Evolutionary conservation across 2,113 vertebrate genomes (phyloP).

Genomic region (Sorex fumeus): DNA sequence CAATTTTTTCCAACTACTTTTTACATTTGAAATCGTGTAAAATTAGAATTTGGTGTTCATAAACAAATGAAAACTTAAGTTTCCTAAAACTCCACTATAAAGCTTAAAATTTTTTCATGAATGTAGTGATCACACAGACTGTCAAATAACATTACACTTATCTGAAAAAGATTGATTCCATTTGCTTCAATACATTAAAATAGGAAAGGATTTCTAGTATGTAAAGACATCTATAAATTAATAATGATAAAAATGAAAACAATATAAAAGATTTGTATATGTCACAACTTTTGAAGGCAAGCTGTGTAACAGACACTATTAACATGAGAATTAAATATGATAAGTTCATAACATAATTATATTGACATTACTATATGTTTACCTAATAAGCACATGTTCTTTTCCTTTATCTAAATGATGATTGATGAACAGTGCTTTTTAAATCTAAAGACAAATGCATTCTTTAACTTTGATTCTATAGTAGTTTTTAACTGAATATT

Average conservation of each 20-base stretch:
- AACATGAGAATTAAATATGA: constrained; percentile 28
- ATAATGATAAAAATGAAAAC: constrained; percentile 10
- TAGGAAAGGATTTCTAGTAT: not conserved
- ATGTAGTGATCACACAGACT: not conserved
- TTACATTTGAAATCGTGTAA: constrained; percentile 10
- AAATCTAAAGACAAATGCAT: constrained; percentile 44
- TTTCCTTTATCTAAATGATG: constrained; percentile 42
- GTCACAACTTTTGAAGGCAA: not conserved
- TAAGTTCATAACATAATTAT: not conserved
- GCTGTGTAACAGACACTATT: not conserved
- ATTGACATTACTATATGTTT: no score
- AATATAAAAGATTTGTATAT: constrained; percentile 15
- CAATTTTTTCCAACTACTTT: not conserved
- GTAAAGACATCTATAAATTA: constrained; percentile 32
- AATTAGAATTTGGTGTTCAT: not conserved
- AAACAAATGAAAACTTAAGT: not conserved
- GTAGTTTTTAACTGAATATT: constrained; percentile 56
- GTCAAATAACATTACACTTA: constrained; percentile 4
- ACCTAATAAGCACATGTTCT: not conserved
- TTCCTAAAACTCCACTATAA: constrained; percentile 13
- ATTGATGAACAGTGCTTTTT: not conserved
- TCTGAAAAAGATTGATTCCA: not conserved
- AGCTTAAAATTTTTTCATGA: constrained; percentile 14
- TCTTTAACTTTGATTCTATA: not conserved
- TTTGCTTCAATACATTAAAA: constrained; percentile 56